Conservation (phyloP, 2,888 invertebrate genomes). For the Oasisia sp. region DNA sequence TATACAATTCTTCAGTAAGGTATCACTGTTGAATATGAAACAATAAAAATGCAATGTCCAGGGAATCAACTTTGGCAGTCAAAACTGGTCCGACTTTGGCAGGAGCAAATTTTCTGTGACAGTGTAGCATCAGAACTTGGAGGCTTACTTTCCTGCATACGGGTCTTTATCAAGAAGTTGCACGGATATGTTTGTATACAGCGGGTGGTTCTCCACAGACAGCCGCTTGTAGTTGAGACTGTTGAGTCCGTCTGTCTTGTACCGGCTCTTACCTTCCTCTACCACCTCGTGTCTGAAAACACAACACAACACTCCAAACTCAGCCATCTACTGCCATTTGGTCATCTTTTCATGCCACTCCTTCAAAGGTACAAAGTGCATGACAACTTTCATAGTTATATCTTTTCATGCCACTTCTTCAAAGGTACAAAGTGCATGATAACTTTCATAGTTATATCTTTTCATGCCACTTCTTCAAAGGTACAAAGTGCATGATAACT, state of each 20-base stretch:
- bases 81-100: background rate
- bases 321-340: background rate
- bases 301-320: background rate
- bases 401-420: background rate
- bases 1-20: too few relatives aligned
- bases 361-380: background rate
- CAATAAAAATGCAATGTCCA: too few relatives aligned
- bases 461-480: background rate
- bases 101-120: background rate
- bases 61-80: too few relatives aligned
- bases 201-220: background rate
- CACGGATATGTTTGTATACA: slow-evolving; percentile 25
- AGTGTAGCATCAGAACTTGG: background rate
- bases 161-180: slow-evolving; percentile 25
- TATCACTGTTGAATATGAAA: too few relatives aligned
- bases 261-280: slow-evolving; percentile 19
- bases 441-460: background rate
- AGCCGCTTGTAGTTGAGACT: slow-evolving; percentile 24
- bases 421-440: background rate
- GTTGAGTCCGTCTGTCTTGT: slow-evolving; percentile 27
- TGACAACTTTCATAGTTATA: background rate
- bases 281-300: slow-evolving; percentile 30
- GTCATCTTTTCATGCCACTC: background rate
- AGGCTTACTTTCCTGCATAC: slow-evolving; percentile 19
- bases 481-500: background rate